Conservation (phyloP, 2,888 invertebrate genomes). For the Synanthedon andrenaeformis region DNA sequence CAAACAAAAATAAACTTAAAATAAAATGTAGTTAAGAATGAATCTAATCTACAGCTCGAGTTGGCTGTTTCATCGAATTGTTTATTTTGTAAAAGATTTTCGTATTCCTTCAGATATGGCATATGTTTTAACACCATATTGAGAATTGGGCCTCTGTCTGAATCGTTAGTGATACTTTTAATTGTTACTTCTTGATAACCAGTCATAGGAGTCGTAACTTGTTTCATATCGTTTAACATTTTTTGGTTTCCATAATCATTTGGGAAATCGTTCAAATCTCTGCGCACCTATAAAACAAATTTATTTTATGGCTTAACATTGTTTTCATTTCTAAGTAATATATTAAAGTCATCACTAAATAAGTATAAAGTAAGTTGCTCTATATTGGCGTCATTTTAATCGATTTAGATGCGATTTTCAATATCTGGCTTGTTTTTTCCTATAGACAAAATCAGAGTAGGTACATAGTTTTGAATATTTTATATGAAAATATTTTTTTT, state of each 20-base stretch:
- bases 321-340: too few species aligned
- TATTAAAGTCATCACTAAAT: too few species aligned
- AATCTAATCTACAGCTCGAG: neutral
- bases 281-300: neutral
- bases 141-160: conserved; percentile 29
- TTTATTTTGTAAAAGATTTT: neutral
- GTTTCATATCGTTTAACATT: too few species aligned
- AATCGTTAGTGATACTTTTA: neutral
- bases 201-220: too few species aligned
- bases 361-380: too few species aligned
- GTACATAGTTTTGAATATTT: too few species aligned
- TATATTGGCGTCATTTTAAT: too few species aligned
- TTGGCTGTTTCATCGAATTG: neutral
- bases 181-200: neutral
- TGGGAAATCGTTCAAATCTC: neutral
- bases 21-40: neutral
- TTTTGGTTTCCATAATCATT: neutral
- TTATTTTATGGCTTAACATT: neutral
- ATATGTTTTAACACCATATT: conserved; percentile 43
- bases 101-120: conserved; percentile 36
- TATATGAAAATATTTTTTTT: too few species aligned
- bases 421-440: too few species aligned
- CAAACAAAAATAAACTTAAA: neutral
- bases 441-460: too few species aligned
- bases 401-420: too few species aligned